Evolutionary conservation across 2,888 invertebrate genomes (phyloP), one percentile per base, ranked within the genome.

Genomic region (Drosophila falleni): DNA sequence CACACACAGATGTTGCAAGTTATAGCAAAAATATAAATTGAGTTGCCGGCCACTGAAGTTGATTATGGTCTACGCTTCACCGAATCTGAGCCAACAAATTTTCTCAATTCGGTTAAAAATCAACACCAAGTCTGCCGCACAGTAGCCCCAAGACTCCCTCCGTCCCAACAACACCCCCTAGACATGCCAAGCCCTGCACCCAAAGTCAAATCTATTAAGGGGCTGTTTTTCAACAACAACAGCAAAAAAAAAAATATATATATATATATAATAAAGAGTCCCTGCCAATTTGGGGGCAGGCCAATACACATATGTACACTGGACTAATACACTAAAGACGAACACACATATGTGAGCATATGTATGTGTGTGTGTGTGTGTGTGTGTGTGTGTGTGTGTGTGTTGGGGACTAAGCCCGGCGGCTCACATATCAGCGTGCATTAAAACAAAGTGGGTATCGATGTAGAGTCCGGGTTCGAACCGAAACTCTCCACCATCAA

Each of bases 11-110:
- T 89, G 87, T 75, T 87, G 79, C 64, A 76, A 80, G 86, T 86
- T 81, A 79, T 74, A 56, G 78, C 55, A 73, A 61, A 78, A 66
- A 73, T 84, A 85, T 89, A 89, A 90, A 90, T 90, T 90, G 89
- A 90, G 90, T 90, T 90, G 85, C 87, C 76, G 89, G 90, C 90
- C 89, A 90, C 90, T 82, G 88, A 90, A 90, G 89, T 89, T 89
- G 90, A 89, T 89, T 89, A 90, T 90, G 89, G 90, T 89, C 87
- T 88, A 79, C 84, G 89, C 86, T 81, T 80, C 84, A 81, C 53
- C 79, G 87, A 87, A 89, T 83, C 87, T 79, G 72, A 81, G 87
- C 84, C 87, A 88, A 84, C 89, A 86, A 87, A 85, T 86, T 89
- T 87, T 84, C 89, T 80, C 85, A 73, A 89, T 84, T 87, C 85